Evolutionary conservation across 2,888 invertebrate species (phyloP).

Genomic region (Smittia sp.): DNA sequence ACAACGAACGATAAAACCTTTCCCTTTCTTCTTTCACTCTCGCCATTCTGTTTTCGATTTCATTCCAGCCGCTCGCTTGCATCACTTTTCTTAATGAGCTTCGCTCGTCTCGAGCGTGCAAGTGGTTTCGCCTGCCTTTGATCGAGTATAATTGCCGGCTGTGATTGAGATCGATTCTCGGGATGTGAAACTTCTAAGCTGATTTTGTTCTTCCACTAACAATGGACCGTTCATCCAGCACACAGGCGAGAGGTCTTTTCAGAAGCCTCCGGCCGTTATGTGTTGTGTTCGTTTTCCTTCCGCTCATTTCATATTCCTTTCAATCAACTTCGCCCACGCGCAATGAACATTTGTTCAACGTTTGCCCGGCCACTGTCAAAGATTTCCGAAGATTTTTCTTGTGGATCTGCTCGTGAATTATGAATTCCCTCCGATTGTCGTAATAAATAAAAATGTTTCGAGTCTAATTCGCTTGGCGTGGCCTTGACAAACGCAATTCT

Average conservation of each 20-base stretch:
- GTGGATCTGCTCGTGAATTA: too few relatives aligned
- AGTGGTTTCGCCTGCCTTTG: neutral
- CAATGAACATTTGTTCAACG: too few relatives aligned
- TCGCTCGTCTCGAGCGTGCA: neutral
- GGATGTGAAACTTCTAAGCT: neutral
- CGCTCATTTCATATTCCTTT: too few relatives aligned
- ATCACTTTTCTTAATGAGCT: neutral
- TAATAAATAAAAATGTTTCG: too few relatives aligned
- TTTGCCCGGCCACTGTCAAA: too few relatives aligned
- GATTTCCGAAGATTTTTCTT: too few relatives aligned
- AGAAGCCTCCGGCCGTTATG: too few relatives aligned
- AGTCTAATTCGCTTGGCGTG: neutral
- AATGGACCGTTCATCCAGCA: too few relatives aligned
- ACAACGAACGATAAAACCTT: neutral
- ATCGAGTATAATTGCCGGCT: too few relatives aligned
- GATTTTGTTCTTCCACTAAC: neutral
- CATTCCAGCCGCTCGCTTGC: neutral
- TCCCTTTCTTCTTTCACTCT: slow-evolving; percentile 11
- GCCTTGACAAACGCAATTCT: neutral
- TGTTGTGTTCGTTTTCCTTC: too few relatives aligned
- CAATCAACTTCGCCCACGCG: too few relatives aligned
- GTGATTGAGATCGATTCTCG: slow-evolving; percentile 2
- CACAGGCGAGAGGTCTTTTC: neutral
- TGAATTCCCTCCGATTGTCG: too few relatives aligned
- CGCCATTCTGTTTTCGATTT: slow-evolving; percentile 4